These are phyloP conservation scores for Lumbricus terrestris DNA, from an alignment of 2,888 invertebrate species.

Conservation along the genomic window DNA sequence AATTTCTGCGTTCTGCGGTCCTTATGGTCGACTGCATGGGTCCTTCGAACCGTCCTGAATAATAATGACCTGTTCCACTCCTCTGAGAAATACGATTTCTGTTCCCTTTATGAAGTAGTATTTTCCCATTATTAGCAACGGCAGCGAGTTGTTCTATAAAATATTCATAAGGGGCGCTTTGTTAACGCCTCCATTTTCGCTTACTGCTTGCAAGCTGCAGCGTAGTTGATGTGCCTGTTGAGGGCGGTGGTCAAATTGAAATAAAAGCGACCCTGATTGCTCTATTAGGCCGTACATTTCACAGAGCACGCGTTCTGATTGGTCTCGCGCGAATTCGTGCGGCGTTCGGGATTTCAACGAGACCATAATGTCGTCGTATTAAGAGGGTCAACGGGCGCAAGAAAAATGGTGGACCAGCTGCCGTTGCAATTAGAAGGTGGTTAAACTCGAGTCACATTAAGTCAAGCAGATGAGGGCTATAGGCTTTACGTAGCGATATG, in stretches of 20 bases:
- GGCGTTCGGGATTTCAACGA: slow-evolving; percentile 9
- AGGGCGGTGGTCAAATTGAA: slow-evolving; percentile 15
- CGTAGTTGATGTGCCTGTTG: not conserved
- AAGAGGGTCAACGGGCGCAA: not conserved
- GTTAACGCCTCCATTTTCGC: not conserved
- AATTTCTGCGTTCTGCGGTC: slow-evolving; percentile 3
- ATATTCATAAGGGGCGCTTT: slow-evolving; percentile 6
- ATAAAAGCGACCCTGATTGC: slow-evolving; percentile 8
- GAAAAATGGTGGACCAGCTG: slow-evolving; percentile 1
- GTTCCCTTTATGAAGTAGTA: slow-evolving; percentile 10
- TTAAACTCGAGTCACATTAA: slow-evolving; percentile 4
- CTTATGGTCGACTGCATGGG: not conserved
- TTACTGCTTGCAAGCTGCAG: not conserved
- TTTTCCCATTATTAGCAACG: slow-evolving; percentile 8
- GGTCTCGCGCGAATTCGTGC: slow-evolving; percentile 7
- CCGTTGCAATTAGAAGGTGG: not conserved
- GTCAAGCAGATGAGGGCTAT: slow-evolving; percentile 4
- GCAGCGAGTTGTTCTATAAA: not conserved
- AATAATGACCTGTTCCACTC: slow-evolving; percentile 3
- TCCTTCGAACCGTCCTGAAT: not conserved
- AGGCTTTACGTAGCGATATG: not conserved
- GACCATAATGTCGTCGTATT: slow-evolving; percentile 8
- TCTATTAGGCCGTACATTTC: not conserved
- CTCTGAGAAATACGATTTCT: not conserved
- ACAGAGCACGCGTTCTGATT: not conserved